Evolutionary conservation across 2,888 invertebrate genomes (phyloP).

Genomic region (Agonopterix alstromeriana): DNA sequence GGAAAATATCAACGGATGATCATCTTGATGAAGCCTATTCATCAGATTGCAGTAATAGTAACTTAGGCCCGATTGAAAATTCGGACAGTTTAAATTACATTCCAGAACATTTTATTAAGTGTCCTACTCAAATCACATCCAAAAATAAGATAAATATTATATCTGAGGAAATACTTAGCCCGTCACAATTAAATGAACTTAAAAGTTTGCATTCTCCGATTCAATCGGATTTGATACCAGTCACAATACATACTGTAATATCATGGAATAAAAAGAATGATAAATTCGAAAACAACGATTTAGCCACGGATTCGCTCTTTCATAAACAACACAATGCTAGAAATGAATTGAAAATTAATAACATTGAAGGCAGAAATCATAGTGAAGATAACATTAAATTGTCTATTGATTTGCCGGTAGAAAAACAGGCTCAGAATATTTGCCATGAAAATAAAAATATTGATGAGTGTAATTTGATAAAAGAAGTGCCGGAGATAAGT

Average conservation of each 20-base stretch:
- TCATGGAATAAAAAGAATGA: slow-evolving; percentile 12
- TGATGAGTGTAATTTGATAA: background rate
- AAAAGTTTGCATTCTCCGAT: slow-evolving; percentile 13
- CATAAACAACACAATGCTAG: too few species aligned
- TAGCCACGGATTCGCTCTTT: too few species aligned
- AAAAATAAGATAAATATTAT: slow-evolving; percentile 35
- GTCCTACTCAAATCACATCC: background rate
- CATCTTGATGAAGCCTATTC: slow-evolving; percentile 15
- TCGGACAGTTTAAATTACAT: slow-evolving; percentile 1
- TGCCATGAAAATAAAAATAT: background rate
- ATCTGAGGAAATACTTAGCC: slow-evolving; percentile 34
- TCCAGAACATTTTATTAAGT: slow-evolving; percentile 3
- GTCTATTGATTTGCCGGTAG: too few species aligned
- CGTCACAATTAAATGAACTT: slow-evolving; percentile 21
- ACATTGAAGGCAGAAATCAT: too few species aligned
- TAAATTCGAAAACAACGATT: background rate
- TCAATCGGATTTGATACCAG: slow-evolving; percentile 20
- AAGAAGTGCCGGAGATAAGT: background rate
- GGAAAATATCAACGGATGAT: slow-evolving; percentile 6
- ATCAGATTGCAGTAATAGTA: slow-evolving; percentile 14
- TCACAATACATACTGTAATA: slow-evolving; percentile 26
- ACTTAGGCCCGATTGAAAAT: slow-evolving; percentile 4
- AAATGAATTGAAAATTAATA: too few species aligned
- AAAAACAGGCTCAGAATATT: background rate
- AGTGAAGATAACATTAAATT: too few species aligned